Conservation (phyloP, 2,888 invertebrate species). For the Calameuta pallipes region DNA sequence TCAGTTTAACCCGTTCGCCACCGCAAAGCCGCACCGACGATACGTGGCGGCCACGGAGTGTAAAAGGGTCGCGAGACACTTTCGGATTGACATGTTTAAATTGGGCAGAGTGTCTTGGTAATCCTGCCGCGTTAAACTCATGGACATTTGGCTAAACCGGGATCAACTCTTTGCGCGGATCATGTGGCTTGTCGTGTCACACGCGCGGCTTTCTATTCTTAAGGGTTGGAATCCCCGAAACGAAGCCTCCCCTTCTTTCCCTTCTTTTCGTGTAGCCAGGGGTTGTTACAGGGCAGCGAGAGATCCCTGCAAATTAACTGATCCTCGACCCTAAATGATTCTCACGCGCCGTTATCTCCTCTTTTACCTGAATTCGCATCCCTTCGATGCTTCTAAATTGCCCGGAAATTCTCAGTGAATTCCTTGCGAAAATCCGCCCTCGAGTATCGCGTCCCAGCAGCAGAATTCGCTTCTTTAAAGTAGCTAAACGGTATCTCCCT, state of each 20-base stretch:
- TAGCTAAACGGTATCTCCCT: background rate
- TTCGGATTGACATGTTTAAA: conserved; percentile 47
- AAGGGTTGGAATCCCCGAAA: background rate
- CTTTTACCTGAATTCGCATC: background rate
- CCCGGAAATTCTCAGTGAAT: background rate
- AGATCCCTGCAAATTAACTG: background rate
- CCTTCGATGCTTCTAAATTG: background rate
- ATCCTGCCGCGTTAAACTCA: conserved; percentile 13
- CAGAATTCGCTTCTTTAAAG: background rate
- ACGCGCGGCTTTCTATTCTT: conserved; percentile 22
- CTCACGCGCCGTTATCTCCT: background rate
- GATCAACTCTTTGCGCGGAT: conserved; percentile 64
- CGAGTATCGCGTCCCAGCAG: background rate
- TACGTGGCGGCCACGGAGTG: background rate
- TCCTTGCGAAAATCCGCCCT: background rate
- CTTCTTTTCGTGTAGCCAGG: background rate
- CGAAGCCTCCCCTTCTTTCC: background rate
- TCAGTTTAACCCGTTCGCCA: background rate
- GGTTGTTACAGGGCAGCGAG: background rate
- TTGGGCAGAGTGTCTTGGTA: conserved; percentile 32
- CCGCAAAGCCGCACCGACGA: background rate
- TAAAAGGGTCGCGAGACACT: conserved; percentile 21
- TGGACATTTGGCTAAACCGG: conserved; percentile 57
- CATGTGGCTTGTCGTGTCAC: conserved; percentile 58
- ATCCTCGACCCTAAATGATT: background rate